Evolutionary conservation across 2,797 vertebrate genomes (phyloP).

Genomic region (Natrix natrix): DNA sequence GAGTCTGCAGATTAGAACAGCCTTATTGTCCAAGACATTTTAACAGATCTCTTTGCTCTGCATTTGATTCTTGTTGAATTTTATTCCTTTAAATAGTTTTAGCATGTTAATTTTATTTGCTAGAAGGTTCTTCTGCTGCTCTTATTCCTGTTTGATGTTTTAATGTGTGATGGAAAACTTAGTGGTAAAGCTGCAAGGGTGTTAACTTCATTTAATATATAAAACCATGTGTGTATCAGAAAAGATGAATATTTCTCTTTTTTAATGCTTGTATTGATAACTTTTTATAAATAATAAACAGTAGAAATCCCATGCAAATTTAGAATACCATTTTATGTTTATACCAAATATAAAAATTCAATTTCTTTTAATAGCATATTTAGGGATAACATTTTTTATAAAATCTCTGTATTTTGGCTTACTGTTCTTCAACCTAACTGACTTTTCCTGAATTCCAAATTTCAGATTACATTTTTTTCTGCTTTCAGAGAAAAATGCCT

Average conservation of each 20-base stretch:
- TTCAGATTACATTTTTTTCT: neutral
- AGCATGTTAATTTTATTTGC: slow-evolving; percentile 26
- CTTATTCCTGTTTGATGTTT: neutral
- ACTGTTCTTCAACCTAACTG: neutral
- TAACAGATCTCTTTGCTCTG: slow-evolving; percentile 20
- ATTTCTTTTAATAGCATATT: neutral
- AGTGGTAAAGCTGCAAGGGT: neutral
- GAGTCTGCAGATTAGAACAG: slow-evolving; percentile 33
- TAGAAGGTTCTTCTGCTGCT: slow-evolving; percentile 26
- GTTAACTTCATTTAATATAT: neutral
- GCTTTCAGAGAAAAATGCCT: neutral
- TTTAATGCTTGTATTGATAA: neutral
- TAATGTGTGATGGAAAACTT: neutral
- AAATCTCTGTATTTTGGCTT: neutral
- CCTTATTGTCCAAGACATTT: slow-evolving; percentile 40
- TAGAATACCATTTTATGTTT: neutral
- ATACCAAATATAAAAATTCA: neutral
- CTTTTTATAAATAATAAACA: neutral
- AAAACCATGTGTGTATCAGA: neutral
- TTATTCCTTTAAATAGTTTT: slow-evolving; percentile 44
- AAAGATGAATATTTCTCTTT: neutral
- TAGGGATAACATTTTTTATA: neutral
- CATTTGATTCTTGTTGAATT: slow-evolving; percentile 19
- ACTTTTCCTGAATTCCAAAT: neutral
- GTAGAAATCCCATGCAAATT: neutral